Evolutionary conservation across 2,888 invertebrate genomes (phyloP), one percentile per base, ranked within the genome.

Genomic region (Cartodere bifasciata): DNA sequence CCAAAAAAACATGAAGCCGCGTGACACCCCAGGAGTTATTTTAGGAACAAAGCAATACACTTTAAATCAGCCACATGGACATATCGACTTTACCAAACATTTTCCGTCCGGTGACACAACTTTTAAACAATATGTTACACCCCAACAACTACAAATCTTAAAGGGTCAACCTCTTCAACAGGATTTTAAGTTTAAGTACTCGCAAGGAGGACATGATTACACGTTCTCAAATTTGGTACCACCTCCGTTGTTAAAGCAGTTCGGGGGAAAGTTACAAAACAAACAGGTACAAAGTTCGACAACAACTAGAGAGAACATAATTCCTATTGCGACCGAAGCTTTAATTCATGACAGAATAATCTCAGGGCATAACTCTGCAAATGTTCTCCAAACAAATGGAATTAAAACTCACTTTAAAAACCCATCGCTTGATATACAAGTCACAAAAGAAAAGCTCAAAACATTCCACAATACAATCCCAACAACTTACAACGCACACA

Each of bases 41-140:
- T 32, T 45, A 16, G 46, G 38, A 57, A 67, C 43, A 62, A 68
- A 42, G 64, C 67, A 40, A 48, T 31, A 13, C 56, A 9, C 63
- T 58, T 28, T 68, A 53, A 49, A 48, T 57, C 38, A 63, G 59
- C 20, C 60, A 51, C 42, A 61, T 55, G 39, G 58, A 56, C 35
- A 63, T 28, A 33, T 50, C 9, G 53, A 56, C 24, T 49, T 52
- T 32, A 41, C 44, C 20, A 55, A 50, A 35, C 45, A 52, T 28
- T 56, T 49, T 34, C 11, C 60, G 16, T 49, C 55, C 4, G 63
- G 61, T 39, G 59, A 62, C 28, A 46, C 53, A 34, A 51, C 58
- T 33, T 67, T 54, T 37, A 63, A 58, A 37, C 61, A 27, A 35
- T 50, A n/a, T n/a, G n/a, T n/a, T n/a, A n/a, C n/a, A n/a, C n/a